A percentile compares a stretch with the other conserved stretches of the same genome.
Conservation (phyloP, 2,113 vertebrate species). For the Polyodon spathula region DNA sequence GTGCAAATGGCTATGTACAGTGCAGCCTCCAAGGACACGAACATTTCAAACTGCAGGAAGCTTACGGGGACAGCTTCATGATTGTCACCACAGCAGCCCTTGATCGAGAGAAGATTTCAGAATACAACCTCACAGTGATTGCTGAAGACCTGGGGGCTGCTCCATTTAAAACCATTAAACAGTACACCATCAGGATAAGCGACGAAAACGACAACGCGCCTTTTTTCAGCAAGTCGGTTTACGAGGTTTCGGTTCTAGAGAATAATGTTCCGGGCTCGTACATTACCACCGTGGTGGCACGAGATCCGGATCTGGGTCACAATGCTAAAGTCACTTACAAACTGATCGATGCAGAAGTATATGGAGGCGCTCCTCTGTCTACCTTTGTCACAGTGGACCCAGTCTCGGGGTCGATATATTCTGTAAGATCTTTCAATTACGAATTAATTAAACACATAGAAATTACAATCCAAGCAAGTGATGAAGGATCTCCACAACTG, state of each 20-base stretch:
- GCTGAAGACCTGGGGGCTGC: constrained; percentile 57
- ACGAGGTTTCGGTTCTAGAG: constrained; percentile 55
- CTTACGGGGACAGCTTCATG: constrained; percentile 60
- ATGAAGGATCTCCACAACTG: constrained; percentile 36
- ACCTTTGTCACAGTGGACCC: constrained; percentile 45
- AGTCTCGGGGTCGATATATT: constrained; percentile 39
- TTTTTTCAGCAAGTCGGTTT: constrained; percentile 47
- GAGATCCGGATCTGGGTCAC: constrained; percentile 48
- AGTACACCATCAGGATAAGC: constrained; percentile 53
- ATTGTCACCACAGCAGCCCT: constrained; percentile 46
- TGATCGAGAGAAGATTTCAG: constrained; percentile 54
- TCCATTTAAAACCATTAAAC: constrained; percentile 49
- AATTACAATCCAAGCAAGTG: too few species aligned
- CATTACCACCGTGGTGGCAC: constrained; percentile 50
- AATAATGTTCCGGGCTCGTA: constrained; percentile 62
- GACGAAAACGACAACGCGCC: constrained; percentile 65
- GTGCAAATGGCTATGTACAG: constrained; percentile 57
- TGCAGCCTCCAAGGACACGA: constrained; percentile 52
- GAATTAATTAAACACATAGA: constrained; percentile 38
- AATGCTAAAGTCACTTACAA: constrained; percentile 49
- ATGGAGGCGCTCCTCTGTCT: constrained; percentile 28
- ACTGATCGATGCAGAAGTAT: constrained; percentile 38
- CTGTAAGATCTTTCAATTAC: constrained; percentile 43
- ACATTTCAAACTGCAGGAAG: constrained; percentile 56
- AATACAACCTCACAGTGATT: constrained; percentile 59